Conservation (phyloP, 2,113 vertebrate species). For the Apeltes quadracus region DNA sequence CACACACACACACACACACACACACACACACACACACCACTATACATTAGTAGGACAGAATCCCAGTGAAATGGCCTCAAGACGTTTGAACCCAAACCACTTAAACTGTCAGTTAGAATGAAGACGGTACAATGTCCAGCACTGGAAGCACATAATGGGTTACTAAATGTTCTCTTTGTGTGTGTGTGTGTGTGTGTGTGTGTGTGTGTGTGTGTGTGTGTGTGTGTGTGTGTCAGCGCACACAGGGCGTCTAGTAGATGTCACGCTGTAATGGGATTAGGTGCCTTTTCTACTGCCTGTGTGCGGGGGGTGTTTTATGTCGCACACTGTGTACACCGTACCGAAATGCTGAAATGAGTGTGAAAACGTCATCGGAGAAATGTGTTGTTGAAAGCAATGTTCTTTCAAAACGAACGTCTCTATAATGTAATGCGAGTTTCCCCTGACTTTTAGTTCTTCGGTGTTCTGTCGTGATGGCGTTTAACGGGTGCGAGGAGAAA, state of each 20-base stretch:
- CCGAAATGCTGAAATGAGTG: neutral
- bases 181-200: constrained; percentile 1
- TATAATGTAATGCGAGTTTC: neutral
- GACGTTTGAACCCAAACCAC: constrained; percentile 61
- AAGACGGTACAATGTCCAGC: constrained; percentile 50
- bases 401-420: neutral
- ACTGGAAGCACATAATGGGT: constrained; percentile 41
- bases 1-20: no score
- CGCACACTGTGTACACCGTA: neutral
- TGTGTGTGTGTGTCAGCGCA: constrained; percentile 34
- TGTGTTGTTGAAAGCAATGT: neutral
- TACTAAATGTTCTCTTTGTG: constrained; percentile 51
- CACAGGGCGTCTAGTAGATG: constrained; percentile 67
- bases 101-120: constrained; percentile 52
- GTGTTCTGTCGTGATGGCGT: neutral
- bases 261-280: constrained; percentile 77
- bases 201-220: constrained; percentile 18
- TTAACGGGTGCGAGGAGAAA: neutral
- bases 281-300: constrained; percentile 42
- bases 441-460: neutral
- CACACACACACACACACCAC: no score
- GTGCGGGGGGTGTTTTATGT: constrained; percentile 20
- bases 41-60: no score
- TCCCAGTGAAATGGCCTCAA: constrained; percentile 25
- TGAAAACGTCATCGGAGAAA: neutral